Conservation (phyloP, 2,888 invertebrate genomes). For the Lasioglossum figueresi region DNA sequence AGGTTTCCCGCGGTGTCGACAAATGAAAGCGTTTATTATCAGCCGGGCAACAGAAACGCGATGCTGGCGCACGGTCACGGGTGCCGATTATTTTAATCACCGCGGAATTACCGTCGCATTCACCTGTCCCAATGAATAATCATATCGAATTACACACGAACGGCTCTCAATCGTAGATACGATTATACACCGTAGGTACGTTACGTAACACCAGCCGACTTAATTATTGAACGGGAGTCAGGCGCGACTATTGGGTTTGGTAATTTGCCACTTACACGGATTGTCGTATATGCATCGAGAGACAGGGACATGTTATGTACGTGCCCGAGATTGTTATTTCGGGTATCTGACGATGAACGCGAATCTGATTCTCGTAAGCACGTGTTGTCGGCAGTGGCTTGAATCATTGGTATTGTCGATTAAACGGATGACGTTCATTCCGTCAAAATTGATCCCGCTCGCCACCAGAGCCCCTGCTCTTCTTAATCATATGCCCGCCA, state of each 20-base stretch:
- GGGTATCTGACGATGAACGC: constrained; percentile 69
- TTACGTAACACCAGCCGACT: constrained; percentile 72
- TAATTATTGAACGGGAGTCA: constrained; percentile 74
- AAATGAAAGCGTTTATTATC: constrained; percentile 68
- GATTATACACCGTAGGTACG: constrained; percentile 71
- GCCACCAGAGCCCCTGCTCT: neutral
- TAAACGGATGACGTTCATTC: constrained; percentile 52
- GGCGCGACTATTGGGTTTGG: constrained; percentile 72
- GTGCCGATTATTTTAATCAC: constrained; percentile 75
- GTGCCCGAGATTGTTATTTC: constrained; percentile 71
- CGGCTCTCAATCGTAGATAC: constrained; percentile 73
- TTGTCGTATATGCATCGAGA: constrained; percentile 67
- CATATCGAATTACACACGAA: constrained; percentile 75
- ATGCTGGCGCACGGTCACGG: constrained; percentile 64
- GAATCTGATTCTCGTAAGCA: constrained; percentile 66
- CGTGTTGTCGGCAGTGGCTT: constrained; percentile 62
- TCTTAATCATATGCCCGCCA: neutral
- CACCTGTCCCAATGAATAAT: constrained; percentile 76
- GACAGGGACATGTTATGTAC: constrained; percentile 53
- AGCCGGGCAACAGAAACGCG: constrained; percentile 64
- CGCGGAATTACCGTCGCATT: constrained; percentile 72
- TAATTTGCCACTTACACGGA: constrained; percentile 74
- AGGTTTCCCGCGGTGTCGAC: constrained; percentile 27
- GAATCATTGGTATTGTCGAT: constrained; percentile 61
- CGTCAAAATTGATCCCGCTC: neutral